These are phyloP conservation scores for Syrrhaptes paradoxus DNA, from an alignment of 2,113 vertebrate genomes.

Conservation along the genomic window DNA sequence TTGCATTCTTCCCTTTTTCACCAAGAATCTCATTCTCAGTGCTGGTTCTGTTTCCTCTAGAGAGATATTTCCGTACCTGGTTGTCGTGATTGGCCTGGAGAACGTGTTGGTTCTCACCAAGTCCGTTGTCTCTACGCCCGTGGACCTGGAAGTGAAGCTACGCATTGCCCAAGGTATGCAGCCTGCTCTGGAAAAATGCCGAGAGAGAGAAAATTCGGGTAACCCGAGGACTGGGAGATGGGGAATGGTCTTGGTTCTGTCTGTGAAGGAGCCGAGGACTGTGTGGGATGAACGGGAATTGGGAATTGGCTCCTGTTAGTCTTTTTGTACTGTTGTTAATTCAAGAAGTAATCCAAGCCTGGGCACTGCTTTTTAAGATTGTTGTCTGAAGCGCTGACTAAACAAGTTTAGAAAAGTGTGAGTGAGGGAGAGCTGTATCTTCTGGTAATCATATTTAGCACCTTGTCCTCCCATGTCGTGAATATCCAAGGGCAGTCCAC, in stretches of 20 bases:
- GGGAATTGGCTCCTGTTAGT: neutral
- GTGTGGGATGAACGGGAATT: neutral
- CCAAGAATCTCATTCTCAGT: neutral
- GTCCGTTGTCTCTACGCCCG: slow-evolving; percentile 95
- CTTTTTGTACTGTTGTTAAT: neutral
- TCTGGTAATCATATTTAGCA: neutral
- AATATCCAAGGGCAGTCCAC: neutral
- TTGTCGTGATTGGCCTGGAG: slow-evolving; percentile 96
- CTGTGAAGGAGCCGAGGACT: neutral
- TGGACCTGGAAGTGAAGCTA: slow-evolving; percentile 97
- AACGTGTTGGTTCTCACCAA: slow-evolving; percentile 97
- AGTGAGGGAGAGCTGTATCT: neutral
- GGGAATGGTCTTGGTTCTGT: accelerated
- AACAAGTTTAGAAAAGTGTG: neutral
- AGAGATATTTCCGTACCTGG: slow-evolving; percentile 97
- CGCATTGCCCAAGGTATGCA: slow-evolving; percentile 92
- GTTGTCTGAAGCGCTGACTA: neutral
- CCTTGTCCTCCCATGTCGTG: neutral
- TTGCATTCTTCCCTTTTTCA: neutral
- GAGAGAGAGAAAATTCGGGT: neutral
- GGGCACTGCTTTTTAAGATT: neutral
- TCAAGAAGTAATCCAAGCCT: neutral
- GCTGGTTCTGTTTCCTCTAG: slow-evolving; percentile 63
- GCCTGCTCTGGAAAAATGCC: neutral
- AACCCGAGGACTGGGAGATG: neutral